Evolutionary conservation across 2,888 invertebrate species (phyloP), one percentile per base, ranked within the genome.

Genomic region (Ophioninae sp.): DNA sequence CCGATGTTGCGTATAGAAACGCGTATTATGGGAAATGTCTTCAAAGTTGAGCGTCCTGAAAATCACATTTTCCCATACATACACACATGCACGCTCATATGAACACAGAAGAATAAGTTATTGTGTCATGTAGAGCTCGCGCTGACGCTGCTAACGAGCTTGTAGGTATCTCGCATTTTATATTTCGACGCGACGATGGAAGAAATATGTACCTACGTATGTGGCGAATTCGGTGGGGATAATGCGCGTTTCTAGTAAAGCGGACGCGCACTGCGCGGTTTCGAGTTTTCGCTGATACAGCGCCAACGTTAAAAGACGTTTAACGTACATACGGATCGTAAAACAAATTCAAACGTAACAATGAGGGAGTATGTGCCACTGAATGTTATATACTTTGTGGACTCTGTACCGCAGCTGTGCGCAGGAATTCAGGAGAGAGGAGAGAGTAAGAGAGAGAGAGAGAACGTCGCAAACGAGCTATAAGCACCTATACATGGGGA

Each of bases 401-500:
- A 85, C 84, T 84, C 79, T 85, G 85, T 75, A 73, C 78, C 81
- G 83, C 86, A 86, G 86, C 85, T 86, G 86, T 77, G 51, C 51
- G 51, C 51, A 10, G 79, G 68, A 76, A 44, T 61, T 72, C 41
- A 39, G 10, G 51, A 72, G 13, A 67, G 44, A 78, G 73, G 65
- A 17, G 39, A n/a, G 78, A 58, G 72, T 37, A 30, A 61, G 22
- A 61, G 67, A 51, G 20, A 58, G 41, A n/a, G 23, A 69, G 23
- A 68, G 41, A 75, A 23, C 13, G 30, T 61, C 41, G 63, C 37
- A 30, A 39, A 63, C 51, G 63, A 77, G 39, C 44, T 44, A 44
- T 44, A 44, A 8, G 30, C 44, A 44, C 44, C 9, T 0, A 2
- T 51, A 17, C 51, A 17, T 10, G 20, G 37, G 59, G 13, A 37